Base-by-base conservation (phyloP, 2,888 invertebrate genomes). In the Drosophila monieri region DNA sequence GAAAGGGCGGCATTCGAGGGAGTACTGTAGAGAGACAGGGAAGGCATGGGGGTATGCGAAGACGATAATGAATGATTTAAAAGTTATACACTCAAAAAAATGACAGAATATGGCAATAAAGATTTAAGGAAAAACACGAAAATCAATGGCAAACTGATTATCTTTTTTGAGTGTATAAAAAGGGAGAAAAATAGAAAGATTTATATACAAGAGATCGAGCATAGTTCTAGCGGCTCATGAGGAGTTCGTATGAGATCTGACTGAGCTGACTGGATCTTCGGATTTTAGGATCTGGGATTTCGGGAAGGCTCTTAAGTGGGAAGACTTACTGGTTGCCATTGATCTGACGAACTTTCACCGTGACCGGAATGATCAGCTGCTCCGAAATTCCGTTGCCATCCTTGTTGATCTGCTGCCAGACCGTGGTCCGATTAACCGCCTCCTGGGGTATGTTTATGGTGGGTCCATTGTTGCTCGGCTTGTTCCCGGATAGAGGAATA, bases 381-480 rank as follows among this genome's bases (percentile, higher is more conserved):
- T 89, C 90, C 56, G 88, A 84, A 39, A 77, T 85, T 49, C 85
- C 90, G 69, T 93, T 85, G 58, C 86, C 90, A 72, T 93, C 93
- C 85, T 95, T 95, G 90, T 96, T 97, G 12, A 97, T 95, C 92
- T 97, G 96, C 89, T 97, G 96, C 98, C 98, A 99, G 88, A 98
- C 96, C 32, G 97, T 96, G 27, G 96, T 96, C 91, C 97, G 97
- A 89, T 97, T 96, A 60, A 98, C 96, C 18, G 57, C 39, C 91
- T 98, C 98, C 90, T 98, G 98, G 6, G 97, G 95, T 89, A 98
- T 37, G 64, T 54, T 58, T 54, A 76, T 59, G 97, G 97, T 95
- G 90, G 97, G 97, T 54, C 97, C 97, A 90, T 97, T 97, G 56
- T 12, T 47, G n/a, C 18, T 23, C 21, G 58, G 41, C 12, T 56